Evolutionary conservation across 2,888 invertebrate species (phyloP).

Genomic region (Dynastes tityus): DNA sequence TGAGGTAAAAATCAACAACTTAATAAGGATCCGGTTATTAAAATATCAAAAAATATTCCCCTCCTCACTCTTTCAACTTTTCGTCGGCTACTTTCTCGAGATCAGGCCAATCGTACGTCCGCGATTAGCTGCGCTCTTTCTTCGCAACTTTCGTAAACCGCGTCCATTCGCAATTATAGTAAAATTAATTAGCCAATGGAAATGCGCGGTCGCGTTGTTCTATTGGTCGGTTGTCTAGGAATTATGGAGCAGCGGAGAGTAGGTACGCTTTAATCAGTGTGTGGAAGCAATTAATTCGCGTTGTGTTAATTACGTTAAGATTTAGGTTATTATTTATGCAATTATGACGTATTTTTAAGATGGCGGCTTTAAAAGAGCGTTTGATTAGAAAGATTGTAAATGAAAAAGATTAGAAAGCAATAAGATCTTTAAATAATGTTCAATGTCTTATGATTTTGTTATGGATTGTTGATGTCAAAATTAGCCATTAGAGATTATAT

Average conservation of each 20-base stretch:
- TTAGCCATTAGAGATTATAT: no score
- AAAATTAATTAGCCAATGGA: constrained; percentile 33
- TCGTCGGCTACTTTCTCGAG: constrained; percentile 8
- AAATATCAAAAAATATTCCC: background rate
- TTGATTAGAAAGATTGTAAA: no score
- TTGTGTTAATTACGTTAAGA: no score
- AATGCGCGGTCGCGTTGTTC: background rate
- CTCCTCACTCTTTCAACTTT: background rate
- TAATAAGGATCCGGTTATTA: constrained; percentile 1
- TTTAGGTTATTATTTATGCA: no score
- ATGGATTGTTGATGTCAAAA: no score
- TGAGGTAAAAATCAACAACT: background rate
- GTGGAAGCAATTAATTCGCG: no score
- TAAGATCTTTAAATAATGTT: no score
- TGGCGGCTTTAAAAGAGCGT: no score
- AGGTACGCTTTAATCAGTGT: no score
- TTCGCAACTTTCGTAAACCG: background rate
- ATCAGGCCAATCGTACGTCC: background rate
- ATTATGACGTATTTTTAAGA: no score
- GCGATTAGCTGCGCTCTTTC: constrained; percentile 8
- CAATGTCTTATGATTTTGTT: no score
- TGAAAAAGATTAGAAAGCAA: no score
- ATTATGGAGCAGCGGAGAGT: background rate
- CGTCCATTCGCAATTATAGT: constrained; percentile 27
- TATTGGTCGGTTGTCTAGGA: constrained; percentile 23